phyloP scores from a whole-genome alignment of 2,888 invertebrate genomes.

The Halictus ligatus region DNA sequence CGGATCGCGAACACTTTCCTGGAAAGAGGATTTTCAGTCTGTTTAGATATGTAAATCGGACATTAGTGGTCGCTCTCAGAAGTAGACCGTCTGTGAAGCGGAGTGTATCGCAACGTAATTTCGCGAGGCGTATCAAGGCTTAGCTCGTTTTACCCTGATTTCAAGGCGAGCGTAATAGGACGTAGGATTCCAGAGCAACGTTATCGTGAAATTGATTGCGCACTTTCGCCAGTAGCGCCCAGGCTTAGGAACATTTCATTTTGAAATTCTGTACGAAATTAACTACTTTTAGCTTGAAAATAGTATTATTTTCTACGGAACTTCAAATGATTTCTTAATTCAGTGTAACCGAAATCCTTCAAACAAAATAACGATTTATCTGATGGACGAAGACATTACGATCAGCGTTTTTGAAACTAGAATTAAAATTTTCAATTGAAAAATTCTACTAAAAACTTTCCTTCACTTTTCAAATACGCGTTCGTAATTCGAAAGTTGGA shows the following conservation, averaged over 20 bases:
- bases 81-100: conserved; percentile 69
- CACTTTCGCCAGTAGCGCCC: conserved; percentile 37
- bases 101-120: conserved; percentile 72
- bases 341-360: too few species aligned
- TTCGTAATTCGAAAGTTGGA: neutral
- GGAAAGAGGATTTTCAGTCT: conserved; percentile 17
- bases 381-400: too few species aligned
- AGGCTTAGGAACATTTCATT: neutral
- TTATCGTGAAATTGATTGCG: conserved; percentile 31
- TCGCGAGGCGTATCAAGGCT: conserved; percentile 33
- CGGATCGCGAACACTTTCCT: neutral
- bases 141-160: conserved; percentile 15
- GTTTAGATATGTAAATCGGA: conserved; percentile 62
- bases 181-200: conserved; percentile 17
- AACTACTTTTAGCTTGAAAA: neutral
- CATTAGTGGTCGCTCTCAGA: conserved; percentile 37
- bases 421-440: neutral
- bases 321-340: neutral
- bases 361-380: too few species aligned
- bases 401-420: too few species aligned
- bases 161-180: conserved; percentile 34
- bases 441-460: neutral
- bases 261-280: neutral
- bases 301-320: neutral
- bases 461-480: neutral